A percentile compares a stretch with the other conserved stretches of the same genome.
phyloP scores from a whole-genome alignment of 2,113 vertebrate genomes.

The Barnardius zonarius region DNA sequence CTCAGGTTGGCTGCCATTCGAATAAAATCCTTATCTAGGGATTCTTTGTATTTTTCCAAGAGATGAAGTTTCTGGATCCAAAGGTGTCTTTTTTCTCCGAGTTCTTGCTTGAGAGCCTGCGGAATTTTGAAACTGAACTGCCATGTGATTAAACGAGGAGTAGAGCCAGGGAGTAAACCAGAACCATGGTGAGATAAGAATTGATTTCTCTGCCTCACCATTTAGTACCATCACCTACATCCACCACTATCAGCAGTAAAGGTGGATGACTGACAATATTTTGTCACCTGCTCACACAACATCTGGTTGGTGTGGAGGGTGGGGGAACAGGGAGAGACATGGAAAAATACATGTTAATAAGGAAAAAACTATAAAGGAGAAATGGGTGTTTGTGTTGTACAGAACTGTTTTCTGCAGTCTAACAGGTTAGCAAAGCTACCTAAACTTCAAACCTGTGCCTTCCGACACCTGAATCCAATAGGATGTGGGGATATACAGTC shows the following conservation, averaged over 20 bases:
- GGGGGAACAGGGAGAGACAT: not conserved
- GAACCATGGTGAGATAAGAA: not conserved
- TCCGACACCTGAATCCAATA: not conserved
- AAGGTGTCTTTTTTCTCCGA: slow-evolving; percentile 72
- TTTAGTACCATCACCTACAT: not conserved
- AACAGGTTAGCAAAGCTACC: not conserved
- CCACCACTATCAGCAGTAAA: not conserved
- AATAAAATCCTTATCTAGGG: slow-evolving; percentile 81
- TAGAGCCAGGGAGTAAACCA: not conserved
- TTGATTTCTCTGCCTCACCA: not conserved
- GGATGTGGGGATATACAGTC: not conserved
- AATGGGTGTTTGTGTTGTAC: not conserved
- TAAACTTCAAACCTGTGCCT: not conserved
- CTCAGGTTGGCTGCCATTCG: slow-evolving; percentile 82
- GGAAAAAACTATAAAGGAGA: not conserved
- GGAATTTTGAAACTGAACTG: not conserved
- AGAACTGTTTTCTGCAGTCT: not conserved
- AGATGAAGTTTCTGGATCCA: slow-evolving; percentile 78
- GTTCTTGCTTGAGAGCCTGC: slow-evolving; percentile 70
- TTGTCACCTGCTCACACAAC: not conserved
- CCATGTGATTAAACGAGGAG: not conserved
- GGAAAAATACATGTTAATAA: not conserved
- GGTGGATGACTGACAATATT: not conserved
- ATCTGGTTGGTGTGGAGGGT: not conserved
- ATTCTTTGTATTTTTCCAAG: slow-evolving; percentile 81